Base-by-base conservation (phyloP, 2,797 vertebrate species). In the Podarcis lilfordi region DNA sequence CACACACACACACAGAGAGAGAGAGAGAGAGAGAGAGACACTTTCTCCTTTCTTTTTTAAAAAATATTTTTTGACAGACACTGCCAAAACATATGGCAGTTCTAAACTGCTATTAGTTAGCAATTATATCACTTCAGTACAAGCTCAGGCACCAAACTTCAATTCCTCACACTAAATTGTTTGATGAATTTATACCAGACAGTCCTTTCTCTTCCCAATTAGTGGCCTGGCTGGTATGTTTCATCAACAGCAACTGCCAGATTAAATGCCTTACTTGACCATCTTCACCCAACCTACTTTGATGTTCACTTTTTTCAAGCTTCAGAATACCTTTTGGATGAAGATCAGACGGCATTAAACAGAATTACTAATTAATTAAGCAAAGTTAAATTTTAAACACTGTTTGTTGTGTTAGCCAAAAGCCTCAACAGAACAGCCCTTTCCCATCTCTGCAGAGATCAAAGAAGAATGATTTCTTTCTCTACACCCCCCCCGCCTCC, bases 341-440 rank as follows among this genome's bases (percentile, higher is more conserved):
- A 97, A 98, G 98, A 99, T 99, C 98, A 99, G 98, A 98, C 98
- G 96, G 96, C 97, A 98, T 98, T 98, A 98, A 99, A 99, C 98
- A 98, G 98, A 99, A 99, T 99, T 97, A 98, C 98, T 99, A 99
- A 99, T 99, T 99, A 99, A 99, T 99, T 99, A 99, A 99, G 98
- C 98, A 98, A 98, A 99, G 98, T 99, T 98, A 99, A 98, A 99
- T 98, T 98, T 98, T 98, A 99, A 99, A 99, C 98, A 98, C 97
- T 98, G 98, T 99, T 99, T 99, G 98, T 99, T 99, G 97, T 98
- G 98, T 97, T 98, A 98, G 99, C 98, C 98, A 99, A 98, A 98
- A 97, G 97, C 97, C 97, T 96, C 98, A 98, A 98, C 98, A 98
- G 98, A 98, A 98, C 97, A 98, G 97, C 96, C 95, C 95, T 96